Percentiles rank a stretch among this genome's conserved stretches.
These are phyloP conservation scores for Peromyscus californicus DNA, from an alignment of 2,113 vertebrate species.

Conservation along the genomic window DNA sequence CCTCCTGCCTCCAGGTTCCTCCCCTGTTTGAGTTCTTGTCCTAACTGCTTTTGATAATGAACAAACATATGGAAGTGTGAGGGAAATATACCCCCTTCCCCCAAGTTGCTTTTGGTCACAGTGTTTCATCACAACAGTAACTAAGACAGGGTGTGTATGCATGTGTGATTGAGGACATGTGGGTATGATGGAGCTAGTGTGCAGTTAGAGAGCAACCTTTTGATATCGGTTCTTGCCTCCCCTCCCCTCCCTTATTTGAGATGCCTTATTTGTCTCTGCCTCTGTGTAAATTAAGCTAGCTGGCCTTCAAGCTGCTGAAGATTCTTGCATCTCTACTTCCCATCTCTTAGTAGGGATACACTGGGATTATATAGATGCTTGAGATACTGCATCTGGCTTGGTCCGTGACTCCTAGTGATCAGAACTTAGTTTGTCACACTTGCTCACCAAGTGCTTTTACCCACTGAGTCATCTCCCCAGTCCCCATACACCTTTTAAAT, in stretches of 20 bases:
- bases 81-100: not conserved
- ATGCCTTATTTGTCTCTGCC: not conserved
- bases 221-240: too few relatives aligned
- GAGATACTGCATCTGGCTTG: not conserved
- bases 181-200: rapidly evolving
- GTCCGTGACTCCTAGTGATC: not conserved
- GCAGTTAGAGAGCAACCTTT: not conserved
- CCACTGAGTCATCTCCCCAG: not conserved
- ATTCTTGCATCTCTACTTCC: not conserved
- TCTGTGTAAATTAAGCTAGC: not conserved
- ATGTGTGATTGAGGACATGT: not conserved
- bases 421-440: not conserved
- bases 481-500: not conserved
- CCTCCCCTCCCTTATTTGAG: not conserved
- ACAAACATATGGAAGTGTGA: not conserved
- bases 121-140: not conserved
- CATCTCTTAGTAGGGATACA: not conserved
- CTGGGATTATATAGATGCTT: not conserved
- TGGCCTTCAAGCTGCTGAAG: not conserved
- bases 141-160: not conserved
- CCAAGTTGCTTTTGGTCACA: not conserved
- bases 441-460: not conserved
- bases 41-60: not conserved
- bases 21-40: not conserved
- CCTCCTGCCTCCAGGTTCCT: not conserved